These are phyloP conservation scores for Zaprionus tsacasi DNA, from an alignment of 1,140 invertebrate species.

Conservation along the genomic window DNA sequence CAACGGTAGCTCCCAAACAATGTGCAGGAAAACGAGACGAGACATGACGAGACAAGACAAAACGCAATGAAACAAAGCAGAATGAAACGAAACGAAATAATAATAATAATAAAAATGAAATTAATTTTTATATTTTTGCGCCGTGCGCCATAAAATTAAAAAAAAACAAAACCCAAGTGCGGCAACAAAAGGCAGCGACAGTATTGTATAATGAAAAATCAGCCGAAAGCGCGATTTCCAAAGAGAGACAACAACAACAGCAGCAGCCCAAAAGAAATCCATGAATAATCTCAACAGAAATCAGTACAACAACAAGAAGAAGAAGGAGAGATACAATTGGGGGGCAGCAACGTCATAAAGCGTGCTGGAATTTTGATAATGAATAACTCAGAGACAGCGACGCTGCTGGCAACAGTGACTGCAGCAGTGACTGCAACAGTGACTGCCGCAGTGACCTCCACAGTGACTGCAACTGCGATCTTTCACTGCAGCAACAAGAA, in stretches of 20 bases:
- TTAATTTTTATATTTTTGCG: slow-evolving; percentile 72
- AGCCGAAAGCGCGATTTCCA: slow-evolving; percentile 77
- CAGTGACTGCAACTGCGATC: not conserved
- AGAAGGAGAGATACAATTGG: not conserved
- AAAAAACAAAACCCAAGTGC: slow-evolving; percentile 30
- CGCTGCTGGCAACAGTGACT: slow-evolving; percentile 16
- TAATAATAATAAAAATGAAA: slow-evolving; percentile 61
- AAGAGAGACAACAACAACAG: slow-evolving; percentile 54
- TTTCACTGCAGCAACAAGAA: slow-evolving; percentile 25
- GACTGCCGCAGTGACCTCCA: slow-evolving; percentile 4
- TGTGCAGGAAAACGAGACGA: slow-evolving; percentile 3
- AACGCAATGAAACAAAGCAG: slow-evolving; percentile 5
- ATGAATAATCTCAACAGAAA: slow-evolving; percentile 56
- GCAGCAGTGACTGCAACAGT: slow-evolving; percentile 11
- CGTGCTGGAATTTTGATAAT: slow-evolving; percentile 76
- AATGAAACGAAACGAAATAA: slow-evolving; percentile 34
- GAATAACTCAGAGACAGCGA: slow-evolving; percentile 47
- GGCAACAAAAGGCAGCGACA: slow-evolving; percentile 33
- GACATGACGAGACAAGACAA: slow-evolving; percentile 7
- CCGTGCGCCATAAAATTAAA: slow-evolving; percentile 47
- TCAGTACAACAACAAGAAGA: slow-evolving; percentile 39
- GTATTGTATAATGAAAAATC: slow-evolving; percentile 69
- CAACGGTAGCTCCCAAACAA: slow-evolving; percentile 61
- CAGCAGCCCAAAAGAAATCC: slow-evolving; percentile 41
- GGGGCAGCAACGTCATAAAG: slow-evolving; percentile 70